Conservation (phyloP, 2,888 invertebrate genomes). For the Aleiodes leptofemur region DNA sequence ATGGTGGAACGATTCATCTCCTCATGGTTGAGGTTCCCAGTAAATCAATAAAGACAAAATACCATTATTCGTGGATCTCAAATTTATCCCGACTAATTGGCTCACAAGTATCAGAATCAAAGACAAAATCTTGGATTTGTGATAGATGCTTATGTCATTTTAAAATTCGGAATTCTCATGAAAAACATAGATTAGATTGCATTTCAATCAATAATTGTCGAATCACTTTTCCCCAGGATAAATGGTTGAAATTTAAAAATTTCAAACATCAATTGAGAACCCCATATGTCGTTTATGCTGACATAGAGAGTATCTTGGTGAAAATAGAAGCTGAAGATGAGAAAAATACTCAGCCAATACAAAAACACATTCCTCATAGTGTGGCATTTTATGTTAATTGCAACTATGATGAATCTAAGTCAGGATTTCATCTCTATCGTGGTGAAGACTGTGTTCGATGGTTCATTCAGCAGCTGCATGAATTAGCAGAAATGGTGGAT, state of each 20-base stretch:
- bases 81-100: constrained; percentile 22
- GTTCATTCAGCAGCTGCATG: too few species aligned
- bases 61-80: constrained; percentile 1
- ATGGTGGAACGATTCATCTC: not conserved
- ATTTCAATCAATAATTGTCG: constrained; percentile 4
- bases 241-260: constrained; percentile 15
- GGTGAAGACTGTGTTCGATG: too few species aligned
- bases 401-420: too few species aligned
- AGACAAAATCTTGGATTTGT: not conserved
- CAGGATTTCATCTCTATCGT: too few species aligned
- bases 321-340: too few species aligned
- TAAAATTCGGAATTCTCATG: not conserved
- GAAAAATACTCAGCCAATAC: too few species aligned
- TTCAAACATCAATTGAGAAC: not conserved
- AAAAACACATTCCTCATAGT: too few species aligned
- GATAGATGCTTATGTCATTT: constrained; percentile 27
- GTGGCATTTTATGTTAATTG: too few species aligned
- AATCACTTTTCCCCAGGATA: constrained; percentile 1
- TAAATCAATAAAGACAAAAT: not conserved
- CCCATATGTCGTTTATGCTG: constrained; percentile 10
- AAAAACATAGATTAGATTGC: constrained; percentile 10
- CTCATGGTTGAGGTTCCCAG: not conserved
- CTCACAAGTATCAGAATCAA: not conserved
- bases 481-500: too few species aligned
- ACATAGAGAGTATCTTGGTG: too few species aligned